These are phyloP conservation scores for Coccyzus lansbergi DNA, from an alignment of 2,797 vertebrate genomes.

Conservation along the genomic window DNA sequence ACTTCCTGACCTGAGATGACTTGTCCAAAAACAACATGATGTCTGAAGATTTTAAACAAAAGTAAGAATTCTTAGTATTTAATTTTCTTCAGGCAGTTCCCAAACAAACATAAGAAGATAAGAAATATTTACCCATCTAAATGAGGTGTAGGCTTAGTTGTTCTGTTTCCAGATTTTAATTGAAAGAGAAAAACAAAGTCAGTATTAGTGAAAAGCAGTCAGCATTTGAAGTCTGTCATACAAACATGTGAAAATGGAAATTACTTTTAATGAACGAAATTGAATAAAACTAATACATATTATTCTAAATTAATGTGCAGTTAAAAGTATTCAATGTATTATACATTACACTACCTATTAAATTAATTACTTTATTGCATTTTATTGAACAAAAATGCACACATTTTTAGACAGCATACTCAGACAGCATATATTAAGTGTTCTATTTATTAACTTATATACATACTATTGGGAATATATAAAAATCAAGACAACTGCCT, in stretches of 20 bases:
- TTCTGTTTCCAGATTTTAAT: constrained; percentile 83
- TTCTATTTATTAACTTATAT: not conserved
- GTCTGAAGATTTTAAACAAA: constrained; percentile 78
- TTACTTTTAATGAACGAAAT: not conserved
- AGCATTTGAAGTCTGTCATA: constrained; percentile 45
- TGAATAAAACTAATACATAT: not conserved
- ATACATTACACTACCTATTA: not conserved
- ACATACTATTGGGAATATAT: not conserved
- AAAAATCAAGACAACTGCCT: not conserved
- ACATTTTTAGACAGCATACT: not conserved
- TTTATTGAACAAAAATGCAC: not conserved
- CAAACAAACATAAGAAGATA: constrained; percentile 1
- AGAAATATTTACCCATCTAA: constrained; percentile 90
- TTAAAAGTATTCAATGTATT: not conserved
- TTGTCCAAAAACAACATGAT: constrained; percentile 99
- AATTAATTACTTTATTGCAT: not conserved
- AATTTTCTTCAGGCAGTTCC: not conserved
- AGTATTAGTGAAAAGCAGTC: constrained; percentile 68
- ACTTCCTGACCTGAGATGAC: constrained; percentile 98
- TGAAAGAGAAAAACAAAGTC: constrained; percentile 70
- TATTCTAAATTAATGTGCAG: not conserved
- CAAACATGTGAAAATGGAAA: not conserved
- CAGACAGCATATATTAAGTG: not conserved
- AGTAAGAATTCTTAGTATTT: not conserved
- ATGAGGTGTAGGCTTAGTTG: constrained; percentile 97